These are phyloP conservation scores for Cinclus mexicanus DNA, from an alignment of 2,113 vertebrate species.

Conservation along the genomic window DNA sequence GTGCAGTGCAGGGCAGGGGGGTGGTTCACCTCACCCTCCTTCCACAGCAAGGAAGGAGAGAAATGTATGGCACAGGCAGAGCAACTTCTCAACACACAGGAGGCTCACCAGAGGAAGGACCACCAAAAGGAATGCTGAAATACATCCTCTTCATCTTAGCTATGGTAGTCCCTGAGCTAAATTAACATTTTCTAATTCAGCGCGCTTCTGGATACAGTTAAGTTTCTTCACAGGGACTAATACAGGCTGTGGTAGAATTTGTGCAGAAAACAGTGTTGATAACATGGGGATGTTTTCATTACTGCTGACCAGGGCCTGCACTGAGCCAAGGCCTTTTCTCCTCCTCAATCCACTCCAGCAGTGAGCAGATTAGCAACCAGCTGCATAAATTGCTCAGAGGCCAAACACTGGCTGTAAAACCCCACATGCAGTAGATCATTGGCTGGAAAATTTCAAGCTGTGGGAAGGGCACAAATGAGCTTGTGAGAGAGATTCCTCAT, in stretches of 20 bases:
- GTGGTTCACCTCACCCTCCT: not conserved
- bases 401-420: not conserved
- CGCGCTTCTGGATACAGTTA: not conserved
- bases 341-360: not conserved
- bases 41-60: not conserved
- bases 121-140: fast-evolving
- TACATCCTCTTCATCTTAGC: not conserved
- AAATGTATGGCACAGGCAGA: not conserved
- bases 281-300: not conserved
- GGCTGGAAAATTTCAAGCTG: not conserved
- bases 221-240: not conserved
- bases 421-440: not conserved
- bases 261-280: not conserved
- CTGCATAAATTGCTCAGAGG: not conserved
- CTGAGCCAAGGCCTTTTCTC: not conserved
- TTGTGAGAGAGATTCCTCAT: not conserved
- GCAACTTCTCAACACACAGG: fast-evolving
- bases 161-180: not conserved
- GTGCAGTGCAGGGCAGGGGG: fast-evolving
- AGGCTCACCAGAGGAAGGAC: not conserved
- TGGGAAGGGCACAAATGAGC: not conserved
- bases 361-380: not conserved
- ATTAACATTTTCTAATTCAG: not conserved
- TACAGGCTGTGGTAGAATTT: not conserved
- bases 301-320: not conserved